A percentile compares a stretch with the other conserved stretches of the same genome.
Conservation (phyloP, 2,888 invertebrate species). For the Oscheius myriophilus region DNA sequence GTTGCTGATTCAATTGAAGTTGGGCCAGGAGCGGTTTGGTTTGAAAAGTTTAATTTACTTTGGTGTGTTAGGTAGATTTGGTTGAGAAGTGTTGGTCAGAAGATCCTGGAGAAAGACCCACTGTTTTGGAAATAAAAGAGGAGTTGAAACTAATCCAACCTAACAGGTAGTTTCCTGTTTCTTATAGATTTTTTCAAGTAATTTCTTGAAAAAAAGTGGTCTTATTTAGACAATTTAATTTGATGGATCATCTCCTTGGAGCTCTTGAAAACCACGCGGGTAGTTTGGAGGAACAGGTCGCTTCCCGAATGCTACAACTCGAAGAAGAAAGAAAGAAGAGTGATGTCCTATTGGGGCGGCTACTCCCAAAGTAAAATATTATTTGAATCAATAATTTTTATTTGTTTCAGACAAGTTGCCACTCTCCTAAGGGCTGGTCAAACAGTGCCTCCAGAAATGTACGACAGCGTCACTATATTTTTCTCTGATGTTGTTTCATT, state of each 20-base stretch:
- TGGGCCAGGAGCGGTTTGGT: conserved; percentile 37
- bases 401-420: conserved; percentile 61
- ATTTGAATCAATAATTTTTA: background rate
- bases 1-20: conserved; percentile 40
- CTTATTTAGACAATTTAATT: conserved; percentile 42
- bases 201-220: background rate
- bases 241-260: conserved; percentile 69
- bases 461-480: conserved; percentile 63
- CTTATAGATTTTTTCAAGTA: background rate
- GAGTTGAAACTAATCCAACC: conserved; percentile 57
- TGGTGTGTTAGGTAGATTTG: conserved; percentile 40
- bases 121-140: conserved; percentile 40
- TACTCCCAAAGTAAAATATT: conserved; percentile 55
- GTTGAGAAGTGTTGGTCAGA: conserved; percentile 62
- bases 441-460: conserved; percentile 60
- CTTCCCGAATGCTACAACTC: conserved; percentile 57
- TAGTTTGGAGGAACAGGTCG: conserved; percentile 59
- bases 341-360: conserved; percentile 58
- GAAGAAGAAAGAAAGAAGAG: conserved; percentile 63
- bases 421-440: conserved; percentile 64
- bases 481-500: conserved; percentile 66
- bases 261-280: conserved; percentile 62
- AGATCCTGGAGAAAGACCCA: conserved; percentile 49
- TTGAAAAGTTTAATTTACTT: background rate
- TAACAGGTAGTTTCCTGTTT: conserved; percentile 41